These are phyloP conservation scores for Ochotona curzoniae DNA, from an alignment of 2,113 vertebrate genomes.

Conservation along the genomic window DNA sequence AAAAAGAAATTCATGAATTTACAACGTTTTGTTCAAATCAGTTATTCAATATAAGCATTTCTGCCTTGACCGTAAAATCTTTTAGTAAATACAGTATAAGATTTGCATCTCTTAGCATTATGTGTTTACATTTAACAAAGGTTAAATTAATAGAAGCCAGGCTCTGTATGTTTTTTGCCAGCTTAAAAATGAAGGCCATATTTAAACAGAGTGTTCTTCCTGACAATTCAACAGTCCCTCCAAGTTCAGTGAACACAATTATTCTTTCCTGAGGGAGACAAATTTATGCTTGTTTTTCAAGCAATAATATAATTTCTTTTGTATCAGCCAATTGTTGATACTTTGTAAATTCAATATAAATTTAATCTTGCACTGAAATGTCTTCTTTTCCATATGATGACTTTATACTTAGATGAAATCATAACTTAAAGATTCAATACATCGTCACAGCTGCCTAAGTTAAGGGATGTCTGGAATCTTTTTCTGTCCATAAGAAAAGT, in stretches of 20 bases:
- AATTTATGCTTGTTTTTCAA: slow-evolving; percentile 37
- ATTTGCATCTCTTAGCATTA: slow-evolving; percentile 34
- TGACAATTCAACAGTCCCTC: not conserved
- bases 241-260: slow-evolving; percentile 32
- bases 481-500: slow-evolving; percentile 52
- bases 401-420: slow-evolving; percentile 22
- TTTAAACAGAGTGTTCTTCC: slow-evolving; percentile 40
- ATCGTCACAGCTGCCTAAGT: slow-evolving; percentile 16
- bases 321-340: not conserved
- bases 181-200: slow-evolving; percentile 47
- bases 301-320: slow-evolving; percentile 27
- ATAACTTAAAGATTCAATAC: not conserved
- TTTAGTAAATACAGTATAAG: slow-evolving; percentile 7
- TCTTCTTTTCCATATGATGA: slow-evolving; percentile 32
- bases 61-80: slow-evolving; percentile 6
- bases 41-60: not conserved
- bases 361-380: slow-evolving; percentile 30
- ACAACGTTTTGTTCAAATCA: not conserved
- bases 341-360: slow-evolving; percentile 27
- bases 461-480: slow-evolving; percentile 18
- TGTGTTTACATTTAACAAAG: slow-evolving; percentile 42
- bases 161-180: slow-evolving; percentile 16
- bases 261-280: slow-evolving; percentile 33
- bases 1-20: slow-evolving; percentile 35
- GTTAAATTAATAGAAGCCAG: slow-evolving; percentile 25